These are phyloP conservation scores for Lasioglossum zephyrum DNA, from an alignment of 2,888 invertebrate genomes.

Conservation along the genomic window DNA sequence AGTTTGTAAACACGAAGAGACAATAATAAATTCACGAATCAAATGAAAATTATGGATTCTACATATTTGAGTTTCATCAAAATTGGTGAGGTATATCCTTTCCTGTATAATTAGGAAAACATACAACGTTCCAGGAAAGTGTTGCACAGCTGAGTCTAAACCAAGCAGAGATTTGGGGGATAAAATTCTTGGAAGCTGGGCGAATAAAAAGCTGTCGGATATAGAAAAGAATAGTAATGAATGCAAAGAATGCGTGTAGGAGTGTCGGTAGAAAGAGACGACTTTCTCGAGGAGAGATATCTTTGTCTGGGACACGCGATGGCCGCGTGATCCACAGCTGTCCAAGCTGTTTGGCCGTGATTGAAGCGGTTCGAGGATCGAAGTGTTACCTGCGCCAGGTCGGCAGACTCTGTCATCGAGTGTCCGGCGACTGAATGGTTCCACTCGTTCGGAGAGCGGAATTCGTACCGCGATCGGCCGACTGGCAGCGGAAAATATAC, in stretches of 20 bases:
- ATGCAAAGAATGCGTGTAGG: neutral
- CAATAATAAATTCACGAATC: too few species aligned
- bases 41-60: too few species aligned
- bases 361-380: neutral
- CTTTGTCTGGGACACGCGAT: neutral
- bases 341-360: neutral
- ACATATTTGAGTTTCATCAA: too few species aligned
- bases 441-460: constrained; percentile 36
- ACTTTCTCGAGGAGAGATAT: neutral
- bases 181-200: neutral
- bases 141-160: neutral
- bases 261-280: neutral
- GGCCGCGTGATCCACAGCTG: neutral
- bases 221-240: neutral
- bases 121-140: too few species aligned
- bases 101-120: too few species aligned
- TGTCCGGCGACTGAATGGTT: neutral
- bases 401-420: neutral
- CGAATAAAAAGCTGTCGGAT: neutral
- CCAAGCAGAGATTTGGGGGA: neutral
- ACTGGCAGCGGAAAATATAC: constrained; percentile 67
- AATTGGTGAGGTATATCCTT: too few species aligned
- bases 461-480: constrained; percentile 53
- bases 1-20: too few species aligned
- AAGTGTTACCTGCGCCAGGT: neutral